Percentiles rank a stretch among this genome's conserved stretches.
Conservation (phyloP, 2,888 invertebrate species). For the Hyposoter dolosus region DNA sequence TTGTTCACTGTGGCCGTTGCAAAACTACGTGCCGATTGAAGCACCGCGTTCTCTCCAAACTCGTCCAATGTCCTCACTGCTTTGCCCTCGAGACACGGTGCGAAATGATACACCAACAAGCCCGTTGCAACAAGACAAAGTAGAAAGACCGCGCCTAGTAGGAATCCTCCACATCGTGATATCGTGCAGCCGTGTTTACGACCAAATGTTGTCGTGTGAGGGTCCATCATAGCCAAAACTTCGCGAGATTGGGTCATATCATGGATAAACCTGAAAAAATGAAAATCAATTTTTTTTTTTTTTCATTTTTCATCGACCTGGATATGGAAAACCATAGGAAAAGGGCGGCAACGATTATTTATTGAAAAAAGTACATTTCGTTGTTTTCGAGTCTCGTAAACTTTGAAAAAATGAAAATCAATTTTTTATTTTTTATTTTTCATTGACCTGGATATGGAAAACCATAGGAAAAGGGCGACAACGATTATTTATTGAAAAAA, state of each 20-base stretch:
- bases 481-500: no score
- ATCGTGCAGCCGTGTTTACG: slow-evolving; percentile 88
- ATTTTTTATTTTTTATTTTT: background rate
- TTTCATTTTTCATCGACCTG: no score
- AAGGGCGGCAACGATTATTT: no score
- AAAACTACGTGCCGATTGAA: slow-evolving; percentile 68
- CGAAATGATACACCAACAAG: slow-evolving; percentile 91
- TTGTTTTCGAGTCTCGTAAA: background rate
- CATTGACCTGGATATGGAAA: no score
- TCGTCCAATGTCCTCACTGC: slow-evolving; percentile 73
- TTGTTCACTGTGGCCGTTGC: slow-evolving; percentile 74
- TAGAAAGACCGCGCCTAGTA: slow-evolving; percentile 88
- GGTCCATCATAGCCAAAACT: slow-evolving; percentile 87
- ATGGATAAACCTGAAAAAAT: slow-evolving; percentile 65
- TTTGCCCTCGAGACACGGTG: slow-evolving; percentile 88
- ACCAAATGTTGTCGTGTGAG: slow-evolving; percentile 88
- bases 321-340: no score
- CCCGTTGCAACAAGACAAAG: slow-evolving; percentile 90
- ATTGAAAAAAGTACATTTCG: no score
- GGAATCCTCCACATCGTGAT: slow-evolving; percentile 88
- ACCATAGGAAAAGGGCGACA: no score
- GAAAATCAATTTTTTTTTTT: background rate
- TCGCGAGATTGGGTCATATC: slow-evolving; percentile 85
- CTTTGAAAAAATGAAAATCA: background rate
- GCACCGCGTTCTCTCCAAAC: slow-evolving; percentile 66